Base-by-base conservation (phyloP, 2,888 invertebrate genomes). In the Tanypteryx hageni region DNA sequence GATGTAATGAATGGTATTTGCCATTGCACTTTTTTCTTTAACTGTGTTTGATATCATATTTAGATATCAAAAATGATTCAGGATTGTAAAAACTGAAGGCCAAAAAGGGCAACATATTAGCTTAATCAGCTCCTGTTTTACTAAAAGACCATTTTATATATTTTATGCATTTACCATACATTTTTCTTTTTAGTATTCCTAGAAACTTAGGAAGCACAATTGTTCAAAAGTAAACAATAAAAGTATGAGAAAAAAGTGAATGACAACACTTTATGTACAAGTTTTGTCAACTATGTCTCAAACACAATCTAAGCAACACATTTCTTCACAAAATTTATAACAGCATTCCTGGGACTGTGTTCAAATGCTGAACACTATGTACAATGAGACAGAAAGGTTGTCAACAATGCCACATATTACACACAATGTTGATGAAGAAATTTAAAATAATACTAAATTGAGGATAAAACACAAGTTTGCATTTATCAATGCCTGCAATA, bases 281-380 rank as follows among this genome's bases (percentile, higher is more conserved):
- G 64, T 89, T 31, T 89, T 83, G 83, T 83, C 44, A 68, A 89
- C 89, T 89, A 89, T 89, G 61, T 89, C 8, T 89, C 89, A 89
- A 89, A 89, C 89, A 89, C 89, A 89, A 89, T 89, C 89, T 89
- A 89, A 89, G 89, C 89, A 89, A 89, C 64, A 89, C 89, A 89
- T 89, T 64, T 89, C 89, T 89, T 68, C 89, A 89, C 89, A 89
- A 89, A 83, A 89, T 31, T 61, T 89, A 89, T 89, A 89, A 89
- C 64, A 89, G 89, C 89, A 89, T 89, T 89, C 89, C 89, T 89
- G 89, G 89, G 89, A 89, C 31, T 64, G 89, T 89, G 89, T 89
- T 68, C 89, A 89, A 89, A 89, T 89, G 89, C 89, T 64, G 89
- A 89, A 68, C 89, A 89, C 89, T 89, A 89, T 89, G 44, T 89